Percentiles rank a stretch among this genome's conserved stretches.
phyloP scores from a whole-genome alignment of 2,113 vertebrate species.

The Ardeotis arabs region DNA sequence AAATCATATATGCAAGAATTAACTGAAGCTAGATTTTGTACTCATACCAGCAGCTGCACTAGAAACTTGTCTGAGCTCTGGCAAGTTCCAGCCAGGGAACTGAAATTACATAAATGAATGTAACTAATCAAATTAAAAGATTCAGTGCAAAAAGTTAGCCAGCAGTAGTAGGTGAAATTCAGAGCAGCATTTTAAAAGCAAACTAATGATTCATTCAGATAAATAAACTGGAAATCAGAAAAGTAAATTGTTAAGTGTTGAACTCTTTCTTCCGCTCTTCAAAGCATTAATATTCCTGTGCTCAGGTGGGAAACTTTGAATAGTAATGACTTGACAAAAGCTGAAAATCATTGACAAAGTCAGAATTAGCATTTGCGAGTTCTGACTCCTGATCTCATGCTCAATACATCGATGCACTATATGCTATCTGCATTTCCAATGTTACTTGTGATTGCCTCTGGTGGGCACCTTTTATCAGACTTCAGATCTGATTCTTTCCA shows the following conservation, averaged over 20 bases:
- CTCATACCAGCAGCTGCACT: neutral
- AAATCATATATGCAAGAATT: neutral
- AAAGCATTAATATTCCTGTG: neutral
- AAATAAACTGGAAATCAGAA: neutral
- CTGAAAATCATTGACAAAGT: neutral
- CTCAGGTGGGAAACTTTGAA: neutral
- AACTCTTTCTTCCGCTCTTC: neutral
- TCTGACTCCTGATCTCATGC: neutral
- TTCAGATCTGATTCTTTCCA: neutral
- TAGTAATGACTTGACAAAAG: neutral
- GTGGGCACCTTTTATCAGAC: neutral
- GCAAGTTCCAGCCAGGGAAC: neutral
- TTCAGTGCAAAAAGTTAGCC: neutral
- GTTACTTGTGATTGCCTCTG: neutral
- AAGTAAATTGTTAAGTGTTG: neutral
- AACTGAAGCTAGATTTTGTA: neutral
- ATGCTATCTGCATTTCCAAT: neutral
- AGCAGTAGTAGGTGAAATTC: neutral
- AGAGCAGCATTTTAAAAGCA: neutral
- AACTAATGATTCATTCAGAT: neutral
- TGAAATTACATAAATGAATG: constrained; percentile 16
- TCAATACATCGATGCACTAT: neutral
- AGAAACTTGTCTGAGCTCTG: neutral
- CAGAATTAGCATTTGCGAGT: neutral
- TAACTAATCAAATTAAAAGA: constrained; percentile 11